These are phyloP conservation scores for Acrocephalus scirpaceus DNA, from an alignment of 2,797 vertebrate genomes.

Conservation along the genomic window DNA sequence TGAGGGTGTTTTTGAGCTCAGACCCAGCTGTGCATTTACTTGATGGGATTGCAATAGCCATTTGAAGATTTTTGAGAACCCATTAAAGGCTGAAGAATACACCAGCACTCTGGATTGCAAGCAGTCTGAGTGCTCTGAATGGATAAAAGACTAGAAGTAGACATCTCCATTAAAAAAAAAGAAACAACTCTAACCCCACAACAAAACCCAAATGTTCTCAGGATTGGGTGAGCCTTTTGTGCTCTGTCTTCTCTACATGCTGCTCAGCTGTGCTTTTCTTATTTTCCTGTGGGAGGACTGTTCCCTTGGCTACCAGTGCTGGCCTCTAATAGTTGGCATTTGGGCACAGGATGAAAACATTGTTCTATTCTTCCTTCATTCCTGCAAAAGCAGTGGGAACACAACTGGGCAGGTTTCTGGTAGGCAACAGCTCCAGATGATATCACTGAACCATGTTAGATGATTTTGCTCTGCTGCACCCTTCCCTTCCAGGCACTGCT, in stretches of 20 bases:
- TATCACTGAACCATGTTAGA: rapidly evolving
- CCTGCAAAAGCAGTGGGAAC: not conserved
- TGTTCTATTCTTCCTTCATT: not conserved
- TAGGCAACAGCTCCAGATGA: not conserved
- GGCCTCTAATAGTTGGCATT: constrained; percentile 17
- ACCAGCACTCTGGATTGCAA: not conserved
- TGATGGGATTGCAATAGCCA: not conserved
- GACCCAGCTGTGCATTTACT: not conserved
- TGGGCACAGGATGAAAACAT: constrained; percentile 13
- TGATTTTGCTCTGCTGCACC: not conserved
- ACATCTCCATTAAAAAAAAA: not conserved
- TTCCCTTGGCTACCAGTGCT: constrained; percentile 54
- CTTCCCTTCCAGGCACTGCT: not conserved
- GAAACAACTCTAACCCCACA: not conserved
- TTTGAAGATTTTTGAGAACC: constrained; percentile 27
- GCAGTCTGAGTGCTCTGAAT: not conserved
- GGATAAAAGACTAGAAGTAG: not conserved
- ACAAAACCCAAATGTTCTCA: constrained; percentile 8
- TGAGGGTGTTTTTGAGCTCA: not conserved
- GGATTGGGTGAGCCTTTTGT: not conserved
- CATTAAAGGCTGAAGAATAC: constrained; percentile 40
- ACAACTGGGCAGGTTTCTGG: not conserved
- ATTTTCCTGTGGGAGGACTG: constrained; percentile 1
- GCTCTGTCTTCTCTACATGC: not conserved
- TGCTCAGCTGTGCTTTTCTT: not conserved